Conservation (phyloP, 2,113 vertebrate species). For the Catharus minimus region DNA sequence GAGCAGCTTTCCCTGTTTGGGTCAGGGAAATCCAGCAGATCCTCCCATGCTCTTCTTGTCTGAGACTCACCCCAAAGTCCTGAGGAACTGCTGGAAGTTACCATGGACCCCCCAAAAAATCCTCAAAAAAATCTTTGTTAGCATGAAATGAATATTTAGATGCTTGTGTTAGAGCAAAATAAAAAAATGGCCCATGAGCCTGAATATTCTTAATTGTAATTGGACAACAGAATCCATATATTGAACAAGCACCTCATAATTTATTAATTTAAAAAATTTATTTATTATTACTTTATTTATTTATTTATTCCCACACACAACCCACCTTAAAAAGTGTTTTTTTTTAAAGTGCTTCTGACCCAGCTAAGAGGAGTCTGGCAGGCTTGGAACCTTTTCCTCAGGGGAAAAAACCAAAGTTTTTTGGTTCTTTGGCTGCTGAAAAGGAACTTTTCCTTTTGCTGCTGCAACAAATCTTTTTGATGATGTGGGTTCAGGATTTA, state of each 20-base stretch:
- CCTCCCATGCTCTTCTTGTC: neutral
- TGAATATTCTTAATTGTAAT: neutral
- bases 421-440: neutral
- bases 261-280: neutral
- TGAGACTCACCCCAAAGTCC: neutral
- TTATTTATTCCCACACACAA: fast-evolving
- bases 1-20: neutral
- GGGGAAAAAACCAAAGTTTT: neutral
- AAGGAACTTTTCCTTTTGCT: neutral
- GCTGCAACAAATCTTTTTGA: neutral
- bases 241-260: neutral
- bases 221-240: neutral
- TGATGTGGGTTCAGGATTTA: neutral
- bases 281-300: neutral
- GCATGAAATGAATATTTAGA: neutral
- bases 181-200: neutral
- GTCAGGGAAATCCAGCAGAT: neutral
- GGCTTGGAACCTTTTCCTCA: neutral
- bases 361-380: neutral
- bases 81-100: neutral
- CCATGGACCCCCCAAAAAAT: neutral
- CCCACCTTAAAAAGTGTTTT: neutral
- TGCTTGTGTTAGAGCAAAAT: neutral
- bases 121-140: neutral
- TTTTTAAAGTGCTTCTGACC: neutral